phyloP scores from a whole-genome alignment of 2,113 vertebrate genomes.

The Grus americana region DNA sequence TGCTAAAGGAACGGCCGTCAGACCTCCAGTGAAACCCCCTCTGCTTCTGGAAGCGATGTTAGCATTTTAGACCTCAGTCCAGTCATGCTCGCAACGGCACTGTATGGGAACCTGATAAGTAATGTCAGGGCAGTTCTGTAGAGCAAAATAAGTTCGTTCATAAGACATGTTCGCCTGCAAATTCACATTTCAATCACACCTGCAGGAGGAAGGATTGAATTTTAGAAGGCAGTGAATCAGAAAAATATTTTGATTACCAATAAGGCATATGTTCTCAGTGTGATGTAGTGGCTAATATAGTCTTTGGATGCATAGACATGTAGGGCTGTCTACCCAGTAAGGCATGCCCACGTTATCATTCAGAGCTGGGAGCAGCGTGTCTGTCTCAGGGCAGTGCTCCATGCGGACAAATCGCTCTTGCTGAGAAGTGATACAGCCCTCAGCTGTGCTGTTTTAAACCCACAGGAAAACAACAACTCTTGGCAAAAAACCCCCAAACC shows the following conservation, averaged over 20 bases:
- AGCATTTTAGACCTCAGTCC: background rate
- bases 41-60: background rate
- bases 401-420: fast-evolving
- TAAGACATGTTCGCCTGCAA: background rate
- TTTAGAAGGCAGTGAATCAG: background rate
- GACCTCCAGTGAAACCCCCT: background rate
- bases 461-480: background rate
- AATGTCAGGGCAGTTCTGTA: background rate
- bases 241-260: background rate
- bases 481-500: background rate
- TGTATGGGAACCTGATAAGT: background rate
- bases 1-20: background rate
- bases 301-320: background rate
- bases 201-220: background rate
- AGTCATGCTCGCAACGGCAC: background rate
- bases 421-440: background rate
- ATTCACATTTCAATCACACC: background rate
- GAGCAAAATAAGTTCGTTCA: background rate
- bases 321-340: background rate
- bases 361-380: background rate
- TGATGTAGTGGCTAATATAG: background rate
- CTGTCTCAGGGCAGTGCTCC: background rate
- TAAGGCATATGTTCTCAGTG: background rate
- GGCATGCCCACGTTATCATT: background rate
- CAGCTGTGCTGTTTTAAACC: background rate